Base-by-base conservation (phyloP, 2,113 vertebrate species). In the Passer montanus region DNA sequence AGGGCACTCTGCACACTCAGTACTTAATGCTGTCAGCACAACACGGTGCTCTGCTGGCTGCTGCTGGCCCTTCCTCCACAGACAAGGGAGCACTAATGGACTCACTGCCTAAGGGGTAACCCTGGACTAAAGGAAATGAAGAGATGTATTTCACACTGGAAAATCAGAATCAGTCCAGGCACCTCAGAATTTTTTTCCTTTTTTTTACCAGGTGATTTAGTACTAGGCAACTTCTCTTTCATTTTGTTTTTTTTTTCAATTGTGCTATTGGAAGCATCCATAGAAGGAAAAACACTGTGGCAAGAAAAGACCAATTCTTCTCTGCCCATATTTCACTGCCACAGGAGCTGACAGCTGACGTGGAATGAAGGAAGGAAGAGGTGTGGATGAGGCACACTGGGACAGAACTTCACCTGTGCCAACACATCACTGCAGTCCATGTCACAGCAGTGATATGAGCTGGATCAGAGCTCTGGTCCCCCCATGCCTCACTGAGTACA, bases 351-450 rank as follows among this genome's bases (percentile, higher is more conserved):
- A 37, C 8, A 33, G 23, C 21, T 60, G 37, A 44, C 2, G 8
- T 22, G 50, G 31, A 83, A 59, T 2, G 0, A 49, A 94, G 37
- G 39, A 64, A 47, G 33, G 3, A 76, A 39, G 33, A 72, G 37
- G 28, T n/a, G 24, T 41, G 55, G 80, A 41, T 0, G 2, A 76
- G 56, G 33, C 50, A 80, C 1, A 2, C 7, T 14, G 19, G 20
- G 33, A 64, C 78, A 83, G 63, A 49, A 33, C 62, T 68, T 59
- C 39, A 26, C 52, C n/a, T 67, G 55, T 63, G 60, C 46, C 37
- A 41, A 21, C 41, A 13, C 1, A 1, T 72, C 58, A 47, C 37
- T 47, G 50, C 41, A 53, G 68, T 16, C 39, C 2, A 0, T 56
- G 30, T 64, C 69, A 52, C 52, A 60, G 74, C 43, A 85, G 58